Conservation (phyloP, 2,113 vertebrate genomes). For the Dicrurus megarhynchus region DNA sequence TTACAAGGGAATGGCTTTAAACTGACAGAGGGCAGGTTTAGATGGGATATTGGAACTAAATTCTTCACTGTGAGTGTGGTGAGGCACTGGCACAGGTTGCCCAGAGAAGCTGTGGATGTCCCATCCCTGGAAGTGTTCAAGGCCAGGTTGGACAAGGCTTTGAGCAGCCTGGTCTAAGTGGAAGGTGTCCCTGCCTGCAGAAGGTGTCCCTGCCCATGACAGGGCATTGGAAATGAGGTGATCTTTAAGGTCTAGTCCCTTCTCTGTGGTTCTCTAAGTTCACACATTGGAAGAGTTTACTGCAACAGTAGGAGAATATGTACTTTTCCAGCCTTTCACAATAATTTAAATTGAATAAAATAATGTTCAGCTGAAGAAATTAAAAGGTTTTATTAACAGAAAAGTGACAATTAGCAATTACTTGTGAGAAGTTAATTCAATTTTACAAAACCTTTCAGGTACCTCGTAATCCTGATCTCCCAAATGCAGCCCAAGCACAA, state of each 20-base stretch:
- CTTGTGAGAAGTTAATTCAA: not conserved
- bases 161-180: not conserved
- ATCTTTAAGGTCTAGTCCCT: not conserved
- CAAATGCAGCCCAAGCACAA: constrained; percentile 91
- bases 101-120: not conserved
- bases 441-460: constrained; percentile 75
- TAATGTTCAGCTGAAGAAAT: not conserved
- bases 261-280: not conserved
- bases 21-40: not conserved
- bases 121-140: not conserved
- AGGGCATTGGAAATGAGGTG: not conserved
- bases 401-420: not conserved
- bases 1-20: not conserved
- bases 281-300: not conserved
- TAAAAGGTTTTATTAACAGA: not conserved
- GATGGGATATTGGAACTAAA: not conserved
- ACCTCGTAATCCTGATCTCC: constrained; percentile 92
- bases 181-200: not conserved
- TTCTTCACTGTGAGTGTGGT: not conserved
- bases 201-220: too few species aligned
- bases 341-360: not conserved
- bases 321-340: not conserved
- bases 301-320: not conserved
- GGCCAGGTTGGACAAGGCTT: not conserved
- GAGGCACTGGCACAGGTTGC: not conserved